Percentiles rank a stretch among this genome's conserved stretches.
These are phyloP conservation scores for Linnaemya vulpina DNA, from an alignment of 2,888 invertebrate species.

Conservation along the genomic window DNA sequence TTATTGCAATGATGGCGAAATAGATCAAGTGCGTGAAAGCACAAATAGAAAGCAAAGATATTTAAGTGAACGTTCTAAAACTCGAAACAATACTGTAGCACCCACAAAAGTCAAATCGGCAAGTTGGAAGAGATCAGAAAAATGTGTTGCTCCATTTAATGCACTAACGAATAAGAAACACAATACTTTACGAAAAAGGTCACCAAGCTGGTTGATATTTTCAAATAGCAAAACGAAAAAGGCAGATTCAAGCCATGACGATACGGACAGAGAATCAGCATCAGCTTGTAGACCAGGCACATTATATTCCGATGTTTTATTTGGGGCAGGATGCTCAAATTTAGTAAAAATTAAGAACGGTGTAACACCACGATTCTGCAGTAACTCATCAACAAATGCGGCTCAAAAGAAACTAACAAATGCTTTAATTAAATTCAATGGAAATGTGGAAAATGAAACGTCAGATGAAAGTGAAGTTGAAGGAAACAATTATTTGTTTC, in stretches of 20 bases:
- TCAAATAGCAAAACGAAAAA: slow-evolving; percentile 57
- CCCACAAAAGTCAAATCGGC: slow-evolving; percentile 73
- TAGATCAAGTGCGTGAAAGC: slow-evolving; percentile 33
- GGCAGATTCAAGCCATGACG: not conserved
- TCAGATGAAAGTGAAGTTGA: slow-evolving; percentile 67
- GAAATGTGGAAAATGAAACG: slow-evolving; percentile 44
- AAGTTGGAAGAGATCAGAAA: slow-evolving; percentile 75
- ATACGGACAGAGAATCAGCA: slow-evolving; percentile 51
- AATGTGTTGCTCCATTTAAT: slow-evolving; percentile 67
- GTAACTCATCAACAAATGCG: not conserved
- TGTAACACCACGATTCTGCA: slow-evolving; percentile 63
- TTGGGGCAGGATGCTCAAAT: slow-evolving; percentile 73
- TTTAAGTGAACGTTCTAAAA: not conserved
- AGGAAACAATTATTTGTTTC: slow-evolving; percentile 54
- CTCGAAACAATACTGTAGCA: slow-evolving; percentile 12
- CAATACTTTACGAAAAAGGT: slow-evolving; percentile 70
- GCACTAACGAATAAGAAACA: slow-evolving; percentile 67
- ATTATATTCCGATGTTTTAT: slow-evolving; percentile 75
- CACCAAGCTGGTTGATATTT: slow-evolving; percentile 73
- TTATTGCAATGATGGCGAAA: slow-evolving; percentile 55
- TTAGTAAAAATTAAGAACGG: slow-evolving; percentile 73
- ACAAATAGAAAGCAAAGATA: not conserved
- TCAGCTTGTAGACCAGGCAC: slow-evolving; percentile 74
- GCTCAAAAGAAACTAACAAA: slow-evolving; percentile 72
- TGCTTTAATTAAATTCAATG: slow-evolving; percentile 67